Percentiles rank a stretch among this genome's conserved stretches.
These are phyloP conservation scores for Pithys albifrons DNA, from an alignment of 2,113 vertebrate species.

Conservation along the genomic window DNA sequence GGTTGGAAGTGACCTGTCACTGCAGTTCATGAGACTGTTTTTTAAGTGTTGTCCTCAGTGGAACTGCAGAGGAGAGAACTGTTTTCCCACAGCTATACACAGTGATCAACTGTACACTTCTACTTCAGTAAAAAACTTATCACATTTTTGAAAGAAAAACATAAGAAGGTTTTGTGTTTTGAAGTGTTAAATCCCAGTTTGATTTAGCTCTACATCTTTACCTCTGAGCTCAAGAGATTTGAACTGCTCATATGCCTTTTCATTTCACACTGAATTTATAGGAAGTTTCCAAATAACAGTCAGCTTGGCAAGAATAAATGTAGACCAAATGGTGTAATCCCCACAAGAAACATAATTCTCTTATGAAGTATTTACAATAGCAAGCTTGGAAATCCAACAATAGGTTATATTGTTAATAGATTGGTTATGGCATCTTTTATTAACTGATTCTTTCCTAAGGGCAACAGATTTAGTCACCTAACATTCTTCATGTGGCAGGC, in stretches of 20 bases:
- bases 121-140: neutral
- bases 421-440: constrained; percentile 61
- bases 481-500: constrained; percentile 2
- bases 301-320: constrained; percentile 58
- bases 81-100: neutral
- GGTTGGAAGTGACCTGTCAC: neutral
- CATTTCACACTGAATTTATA: constrained; percentile 52
- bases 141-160: neutral
- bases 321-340: constrained; percentile 53
- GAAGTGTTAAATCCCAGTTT: neutral
- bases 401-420: constrained; percentile 55
- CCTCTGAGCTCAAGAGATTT: neutral
- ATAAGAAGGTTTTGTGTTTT: neutral
- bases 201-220: neutral
- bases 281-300: constrained; percentile 37
- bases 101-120: neutral
- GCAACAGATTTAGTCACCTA: constrained; percentile 47
- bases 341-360: constrained; percentile 62
- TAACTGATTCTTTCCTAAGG: constrained; percentile 48
- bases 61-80: neutral
- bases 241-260: constrained; percentile 18
- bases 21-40: neutral
- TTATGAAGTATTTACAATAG: constrained; percentile 60
- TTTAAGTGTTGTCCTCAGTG: neutral
- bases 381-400: constrained; percentile 61